Evolutionary conservation across 2,888 invertebrate species (phyloP).

Genomic region (Carcina quercana): DNA sequence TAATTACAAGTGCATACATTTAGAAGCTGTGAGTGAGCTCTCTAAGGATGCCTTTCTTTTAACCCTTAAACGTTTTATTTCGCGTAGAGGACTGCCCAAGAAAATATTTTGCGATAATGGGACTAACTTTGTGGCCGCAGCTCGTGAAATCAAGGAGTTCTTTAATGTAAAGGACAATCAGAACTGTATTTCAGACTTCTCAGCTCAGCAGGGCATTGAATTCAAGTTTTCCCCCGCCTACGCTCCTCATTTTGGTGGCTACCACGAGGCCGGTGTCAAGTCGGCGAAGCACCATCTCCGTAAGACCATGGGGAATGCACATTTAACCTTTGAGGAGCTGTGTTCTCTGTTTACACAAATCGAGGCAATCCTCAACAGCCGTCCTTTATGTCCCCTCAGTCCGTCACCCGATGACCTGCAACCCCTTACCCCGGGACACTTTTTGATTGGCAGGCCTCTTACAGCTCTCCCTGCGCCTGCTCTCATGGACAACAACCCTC

Average conservation of each 20-base stretch:
- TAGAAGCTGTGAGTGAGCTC: conserved; percentile 11
- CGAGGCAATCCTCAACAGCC: conserved; percentile 10
- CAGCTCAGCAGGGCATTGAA: conserved; percentile 1
- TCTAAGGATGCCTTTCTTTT: conserved; percentile 7
- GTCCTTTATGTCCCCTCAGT: conserved; percentile 9
- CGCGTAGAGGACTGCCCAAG: conserved; percentile 8
- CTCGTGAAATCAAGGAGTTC: background rate
- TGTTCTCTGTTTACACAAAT: conserved; percentile 9
- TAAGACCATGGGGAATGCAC: background rate
- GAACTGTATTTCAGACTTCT: background rate
- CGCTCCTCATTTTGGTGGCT: conserved; percentile 5
- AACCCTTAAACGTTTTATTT: conserved; percentile 8
- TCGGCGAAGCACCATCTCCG: conserved; percentile 2
- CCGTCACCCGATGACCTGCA: conserved; percentile 2
- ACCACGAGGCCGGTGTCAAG: conserved; percentile 4
- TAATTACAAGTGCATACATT: conserved; percentile 6
- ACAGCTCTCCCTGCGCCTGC: background rate
- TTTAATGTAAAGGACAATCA: background rate
- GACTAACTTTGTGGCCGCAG: conserved; percentile 2
- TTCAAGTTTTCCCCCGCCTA: conserved; percentile 4
- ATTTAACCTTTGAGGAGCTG: conserved; percentile 10
- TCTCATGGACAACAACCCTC: background rate
- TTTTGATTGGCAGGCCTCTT: conserved; percentile 9
- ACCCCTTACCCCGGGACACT: conserved; percentile 8
- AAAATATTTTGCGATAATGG: conserved; percentile 5